phyloP scores from a whole-genome alignment of 2,797 vertebrate genomes.

The Tinamus major region DNA sequence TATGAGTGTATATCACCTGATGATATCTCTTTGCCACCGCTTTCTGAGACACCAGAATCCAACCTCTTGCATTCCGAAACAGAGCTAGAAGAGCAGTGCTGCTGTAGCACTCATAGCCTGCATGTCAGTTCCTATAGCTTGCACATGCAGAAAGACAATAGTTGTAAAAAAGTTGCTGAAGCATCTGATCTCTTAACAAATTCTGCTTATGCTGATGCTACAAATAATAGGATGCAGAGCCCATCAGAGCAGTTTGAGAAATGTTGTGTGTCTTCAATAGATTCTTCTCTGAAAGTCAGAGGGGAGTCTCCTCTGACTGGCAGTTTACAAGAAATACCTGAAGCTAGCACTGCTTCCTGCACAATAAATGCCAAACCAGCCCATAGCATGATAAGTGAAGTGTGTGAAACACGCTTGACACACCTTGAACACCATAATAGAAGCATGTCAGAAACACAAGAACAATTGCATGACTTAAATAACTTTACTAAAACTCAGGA shows the following conservation, averaged over 20 bases:
- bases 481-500: slow-evolving; percentile 75
- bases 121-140: slow-evolving; percentile 76
- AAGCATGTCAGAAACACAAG: slow-evolving; percentile 75
- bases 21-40: slow-evolving; percentile 91
- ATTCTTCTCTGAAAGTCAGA: slow-evolving; percentile 72
- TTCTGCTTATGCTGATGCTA: slow-evolving; percentile 66
- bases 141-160: slow-evolving; percentile 75
- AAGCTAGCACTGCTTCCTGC: slow-evolving; percentile 71
- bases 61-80: slow-evolving; percentile 84
- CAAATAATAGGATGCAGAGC: slow-evolving; percentile 62
- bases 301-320: slow-evolving; percentile 78
- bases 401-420: slow-evolving; percentile 75
- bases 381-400: slow-evolving; percentile 70
- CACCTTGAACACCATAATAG: slow-evolving; percentile 71
- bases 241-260: slow-evolving; percentile 75
- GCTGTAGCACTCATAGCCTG: slow-evolving; percentile 79
- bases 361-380: slow-evolving; percentile 69
- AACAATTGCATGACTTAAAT: slow-evolving; percentile 87
- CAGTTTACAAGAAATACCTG: slow-evolving; percentile 73
- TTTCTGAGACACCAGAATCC: slow-evolving; percentile 91
- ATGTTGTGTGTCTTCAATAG: slow-evolving; percentile 66
- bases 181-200: slow-evolving; percentile 64
- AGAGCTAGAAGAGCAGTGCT: slow-evolving; percentile 84
- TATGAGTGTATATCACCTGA: slow-evolving; percentile 91
- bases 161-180: slow-evolving; percentile 43